Conservation (phyloP, 2,797 vertebrate species). For the Carapus acus region DNA sequence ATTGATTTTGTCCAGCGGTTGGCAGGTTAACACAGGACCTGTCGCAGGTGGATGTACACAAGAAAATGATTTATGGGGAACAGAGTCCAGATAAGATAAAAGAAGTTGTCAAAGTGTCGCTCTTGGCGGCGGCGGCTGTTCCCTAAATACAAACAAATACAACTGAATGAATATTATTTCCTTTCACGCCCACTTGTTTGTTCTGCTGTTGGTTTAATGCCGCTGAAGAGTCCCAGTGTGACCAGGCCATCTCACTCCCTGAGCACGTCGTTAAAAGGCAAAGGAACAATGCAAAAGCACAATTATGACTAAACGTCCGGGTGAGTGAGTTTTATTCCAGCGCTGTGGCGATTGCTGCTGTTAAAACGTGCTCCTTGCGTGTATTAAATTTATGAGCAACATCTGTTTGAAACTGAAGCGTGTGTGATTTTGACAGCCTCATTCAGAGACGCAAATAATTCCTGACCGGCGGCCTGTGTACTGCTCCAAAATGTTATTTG, state of each 20-base stretch:
- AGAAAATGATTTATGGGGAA: no score
- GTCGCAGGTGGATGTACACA: no score
- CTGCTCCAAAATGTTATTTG: conserved; percentile 3
- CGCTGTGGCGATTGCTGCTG: conserved; percentile 35
- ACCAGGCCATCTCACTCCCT: conserved; percentile 24
- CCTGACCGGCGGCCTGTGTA: conserved; percentile 5
- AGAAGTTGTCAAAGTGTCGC: no score
- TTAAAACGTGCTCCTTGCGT: conserved; percentile 31
- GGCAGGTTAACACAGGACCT: no score
- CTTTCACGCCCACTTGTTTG: conserved; percentile 3
- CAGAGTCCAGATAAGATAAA: no score
- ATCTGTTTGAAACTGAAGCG: no score
- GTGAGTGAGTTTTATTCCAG: conserved; percentile 34
- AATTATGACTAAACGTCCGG: conserved; percentile 31
- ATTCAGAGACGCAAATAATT: conserved; percentile 5
- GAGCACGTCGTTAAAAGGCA: conserved; percentile 31
- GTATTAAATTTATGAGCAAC: conserved; percentile 34
- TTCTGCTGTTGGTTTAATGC: conserved; percentile 3
- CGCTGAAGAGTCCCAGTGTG: conserved; percentile 18
- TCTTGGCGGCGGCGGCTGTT: neutral
- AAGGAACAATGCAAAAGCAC: conserved; percentile 26
- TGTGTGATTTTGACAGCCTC: conserved; percentile 8
- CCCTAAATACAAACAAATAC: neutral
- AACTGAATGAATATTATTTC: neutral
- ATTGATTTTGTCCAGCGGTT: no score